These are phyloP conservation scores for Chydorus sphaericus DNA, from an alignment of 2,888 invertebrate species.

Conservation along the genomic window DNA sequence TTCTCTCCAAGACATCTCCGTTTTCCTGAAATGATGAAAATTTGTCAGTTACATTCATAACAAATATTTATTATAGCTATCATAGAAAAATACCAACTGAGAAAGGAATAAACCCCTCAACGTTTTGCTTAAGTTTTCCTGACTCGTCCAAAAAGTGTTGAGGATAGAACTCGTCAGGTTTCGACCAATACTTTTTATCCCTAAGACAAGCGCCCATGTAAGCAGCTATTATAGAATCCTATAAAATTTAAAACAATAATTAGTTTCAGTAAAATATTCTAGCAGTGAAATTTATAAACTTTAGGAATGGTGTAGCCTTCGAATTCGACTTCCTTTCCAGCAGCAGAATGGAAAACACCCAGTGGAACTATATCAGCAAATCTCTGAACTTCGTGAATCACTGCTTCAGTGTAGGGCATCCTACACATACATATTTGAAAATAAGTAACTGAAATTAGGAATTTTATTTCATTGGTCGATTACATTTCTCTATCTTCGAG, in stretches of 20 bases:
- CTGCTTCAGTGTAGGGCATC: constrained; percentile 12
- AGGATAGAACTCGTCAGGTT: constrained; percentile 10
- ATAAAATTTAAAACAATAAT: background rate
- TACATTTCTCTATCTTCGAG: background rate
- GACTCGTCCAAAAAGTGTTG: constrained; percentile 2
- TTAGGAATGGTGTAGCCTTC: constrained; percentile 8
- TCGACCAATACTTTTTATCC: background rate
- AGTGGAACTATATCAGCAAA: constrained; percentile 11
- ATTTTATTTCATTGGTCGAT: background rate
- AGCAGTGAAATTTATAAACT: background rate
- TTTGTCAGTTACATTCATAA: no score
- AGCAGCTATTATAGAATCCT: background rate
- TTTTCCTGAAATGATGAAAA: constrained; percentile 6
- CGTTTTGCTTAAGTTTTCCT: background rate
- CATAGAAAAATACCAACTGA: background rate
- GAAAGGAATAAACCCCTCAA: constrained; percentile 2
- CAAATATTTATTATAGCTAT: no score
- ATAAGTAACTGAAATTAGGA: background rate
- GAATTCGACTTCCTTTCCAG: background rate
- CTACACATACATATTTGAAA: background rate
- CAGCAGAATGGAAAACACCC: constrained; percentile 1
- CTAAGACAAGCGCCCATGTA: constrained; percentile 1
- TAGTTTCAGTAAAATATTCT: background rate
- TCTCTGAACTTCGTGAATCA: constrained; percentile 12
- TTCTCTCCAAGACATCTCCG: constrained; percentile 5